Percentiles rank a stretch among this genome's conserved stretches.
phyloP scores from a whole-genome alignment of 23 tunicate genomes.

The Phallusia fumigata region DNA sequence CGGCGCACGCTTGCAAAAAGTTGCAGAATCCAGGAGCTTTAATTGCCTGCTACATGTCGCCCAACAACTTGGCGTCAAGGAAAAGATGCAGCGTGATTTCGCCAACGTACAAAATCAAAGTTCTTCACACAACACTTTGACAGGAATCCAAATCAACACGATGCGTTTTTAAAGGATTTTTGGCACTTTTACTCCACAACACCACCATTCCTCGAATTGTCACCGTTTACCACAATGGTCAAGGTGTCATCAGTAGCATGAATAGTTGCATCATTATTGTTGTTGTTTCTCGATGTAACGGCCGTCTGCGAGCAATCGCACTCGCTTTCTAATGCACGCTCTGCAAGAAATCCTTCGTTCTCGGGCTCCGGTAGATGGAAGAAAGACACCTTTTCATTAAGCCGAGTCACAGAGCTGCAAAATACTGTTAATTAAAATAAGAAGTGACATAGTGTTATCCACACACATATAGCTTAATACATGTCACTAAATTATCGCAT shows the following conservation, averaged over 20 bases:
- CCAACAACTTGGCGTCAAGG: no score
- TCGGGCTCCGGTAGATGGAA: neutral
- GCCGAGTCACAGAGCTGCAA: neutral
- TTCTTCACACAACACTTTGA: no score
- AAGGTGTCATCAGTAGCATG: neutral
- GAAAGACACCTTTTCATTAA: constrained; percentile 7
- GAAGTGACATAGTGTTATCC: neutral
- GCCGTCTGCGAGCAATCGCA: neutral
- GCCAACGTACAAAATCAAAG: no score
- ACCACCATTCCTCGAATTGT: neutral
- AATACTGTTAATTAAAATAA: neutral
- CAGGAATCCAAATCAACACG: no score
- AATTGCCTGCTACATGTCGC: no score
- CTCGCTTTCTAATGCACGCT: neutral
- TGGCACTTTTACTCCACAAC: neutral
- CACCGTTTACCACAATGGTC: neutral
- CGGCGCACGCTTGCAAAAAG: no score
- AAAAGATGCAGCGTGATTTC: no score
- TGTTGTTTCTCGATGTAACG: neutral
- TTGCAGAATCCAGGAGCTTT: no score
- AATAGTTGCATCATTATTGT: neutral
- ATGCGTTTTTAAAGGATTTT: no score
- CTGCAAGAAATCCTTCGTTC: neutral
- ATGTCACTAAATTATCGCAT: no score
- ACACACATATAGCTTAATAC: neutral